Evolutionary conservation across 2,888 invertebrate species (phyloP).

Genomic region (Conus canariensis): DNA sequence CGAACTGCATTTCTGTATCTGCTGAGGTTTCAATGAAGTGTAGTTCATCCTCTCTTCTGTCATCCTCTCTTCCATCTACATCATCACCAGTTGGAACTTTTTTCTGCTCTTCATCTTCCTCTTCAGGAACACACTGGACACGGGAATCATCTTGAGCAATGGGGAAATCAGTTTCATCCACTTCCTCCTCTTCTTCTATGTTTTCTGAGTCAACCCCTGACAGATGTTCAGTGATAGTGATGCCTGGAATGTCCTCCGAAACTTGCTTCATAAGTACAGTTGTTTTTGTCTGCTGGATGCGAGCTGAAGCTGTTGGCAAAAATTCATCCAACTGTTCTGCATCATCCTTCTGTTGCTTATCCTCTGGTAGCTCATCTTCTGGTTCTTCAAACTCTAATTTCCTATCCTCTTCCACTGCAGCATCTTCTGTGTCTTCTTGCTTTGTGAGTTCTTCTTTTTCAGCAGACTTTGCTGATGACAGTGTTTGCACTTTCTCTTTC

Average conservation of each 20-base stretch:
- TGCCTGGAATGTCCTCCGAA: conserved; percentile 82
- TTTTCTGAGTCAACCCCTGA: conserved; percentile 49
- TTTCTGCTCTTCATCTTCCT: conserved; percentile 52
- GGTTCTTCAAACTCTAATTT: conserved; percentile 68
- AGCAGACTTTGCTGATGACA: conserved; percentile 52
- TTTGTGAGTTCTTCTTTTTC: conserved; percentile 40
- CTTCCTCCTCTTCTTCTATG: conserved; percentile 58
- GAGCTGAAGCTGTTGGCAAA: conserved; percentile 1
- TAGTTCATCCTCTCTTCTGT: conserved; percentile 30
- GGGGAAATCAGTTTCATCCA: conserved; percentile 58
- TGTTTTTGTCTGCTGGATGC: conserved; percentile 31
- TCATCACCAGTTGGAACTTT: conserved; percentile 36
- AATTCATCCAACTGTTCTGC: conserved; percentile 5
- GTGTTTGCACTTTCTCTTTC: conserved; percentile 62
- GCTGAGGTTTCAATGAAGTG: conserved; percentile 3
- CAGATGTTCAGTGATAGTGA: conserved; percentile 84
- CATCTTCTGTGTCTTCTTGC: conserved; percentile 37
- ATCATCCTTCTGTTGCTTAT: conserved; percentile 39
- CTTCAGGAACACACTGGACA: conserved; percentile 55
- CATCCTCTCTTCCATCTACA: conserved; percentile 28
- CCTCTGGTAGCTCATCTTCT: conserved; percentile 75
- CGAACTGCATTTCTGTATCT: conserved; percentile 40
- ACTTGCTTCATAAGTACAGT: conserved; percentile 59
- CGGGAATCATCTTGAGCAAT: conserved; percentile 39
- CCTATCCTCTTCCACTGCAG: conserved; percentile 62